phyloP scores from a whole-genome alignment of 2,797 vertebrate species.

The Lagorchestes hirsutus region DNA sequence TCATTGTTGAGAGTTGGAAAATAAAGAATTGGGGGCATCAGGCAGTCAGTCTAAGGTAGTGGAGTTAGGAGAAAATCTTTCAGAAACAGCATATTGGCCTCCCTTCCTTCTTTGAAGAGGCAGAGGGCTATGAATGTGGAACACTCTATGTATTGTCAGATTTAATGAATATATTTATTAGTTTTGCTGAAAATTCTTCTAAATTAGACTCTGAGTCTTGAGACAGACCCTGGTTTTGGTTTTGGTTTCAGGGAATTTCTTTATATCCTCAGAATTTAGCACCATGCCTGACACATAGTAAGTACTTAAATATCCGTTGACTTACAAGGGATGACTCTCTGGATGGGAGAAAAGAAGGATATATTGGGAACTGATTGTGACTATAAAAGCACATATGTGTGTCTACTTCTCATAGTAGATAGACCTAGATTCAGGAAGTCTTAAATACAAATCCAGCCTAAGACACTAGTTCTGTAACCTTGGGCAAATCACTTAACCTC shows the following conservation, averaged over 20 bases:
- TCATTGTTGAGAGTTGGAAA: not conserved
- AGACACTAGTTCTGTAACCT: not conserved
- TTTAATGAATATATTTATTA: not conserved
- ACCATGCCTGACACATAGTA: not conserved
- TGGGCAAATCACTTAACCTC: not conserved
- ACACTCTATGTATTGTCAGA: not conserved
- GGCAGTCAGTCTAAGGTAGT: not conserved
- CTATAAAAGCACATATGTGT: not conserved
- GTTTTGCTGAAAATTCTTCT: not conserved
- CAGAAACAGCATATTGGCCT: not conserved
- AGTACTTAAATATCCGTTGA: not conserved
- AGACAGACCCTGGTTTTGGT: not conserved
- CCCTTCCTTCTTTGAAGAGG: not conserved
- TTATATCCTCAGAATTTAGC: not conserved
- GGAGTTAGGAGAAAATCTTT: not conserved
- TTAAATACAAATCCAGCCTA: not conserved
- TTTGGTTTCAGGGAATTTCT: not conserved
- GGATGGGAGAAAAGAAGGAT: not conserved
- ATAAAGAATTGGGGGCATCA: not conserved
- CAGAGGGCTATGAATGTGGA: not conserved
- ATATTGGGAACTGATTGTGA: not conserved
- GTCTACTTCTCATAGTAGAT: not conserved
- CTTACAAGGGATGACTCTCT: not conserved
- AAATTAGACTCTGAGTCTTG: not conserved
- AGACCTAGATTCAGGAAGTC: not conserved